These are phyloP conservation scores for Sphaeramia orbicularis DNA, from an alignment of 2,797 vertebrate genomes.

Conservation along the genomic window DNA sequence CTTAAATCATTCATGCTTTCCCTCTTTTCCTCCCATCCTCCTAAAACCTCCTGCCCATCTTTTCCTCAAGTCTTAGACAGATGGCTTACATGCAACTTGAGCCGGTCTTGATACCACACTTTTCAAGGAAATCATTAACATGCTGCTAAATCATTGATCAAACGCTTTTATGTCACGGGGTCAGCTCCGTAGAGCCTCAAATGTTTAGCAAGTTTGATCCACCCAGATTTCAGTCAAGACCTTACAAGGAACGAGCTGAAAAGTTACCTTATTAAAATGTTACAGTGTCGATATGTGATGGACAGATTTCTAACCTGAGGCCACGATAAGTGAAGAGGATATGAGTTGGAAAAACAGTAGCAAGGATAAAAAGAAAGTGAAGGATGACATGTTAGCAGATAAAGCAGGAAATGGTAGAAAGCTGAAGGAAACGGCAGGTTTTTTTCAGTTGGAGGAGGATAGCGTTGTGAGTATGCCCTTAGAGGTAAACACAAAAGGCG, in stretches of 20 bases:
- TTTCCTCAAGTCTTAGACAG: slow-evolving; percentile 41
- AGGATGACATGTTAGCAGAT: neutral
- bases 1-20: slow-evolving; percentile 71
- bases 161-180: slow-evolving; percentile 29
- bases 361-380: neutral
- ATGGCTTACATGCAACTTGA: slow-evolving; percentile 54
- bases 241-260: neutral
- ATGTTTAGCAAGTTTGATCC: neutral
- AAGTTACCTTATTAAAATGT: neutral
- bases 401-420: neutral
- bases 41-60: slow-evolving; percentile 50
- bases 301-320: slow-evolving; percentile 1
- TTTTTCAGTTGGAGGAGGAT: slow-evolving; percentile 7
- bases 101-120: slow-evolving; percentile 27
- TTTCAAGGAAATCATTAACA: slow-evolving; percentile 46
- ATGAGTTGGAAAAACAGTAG: slow-evolving; percentile 6
- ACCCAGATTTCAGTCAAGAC: neutral
- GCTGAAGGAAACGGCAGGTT: slow-evolving; percentile 11
- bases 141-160: slow-evolving; percentile 62
- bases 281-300: neutral
- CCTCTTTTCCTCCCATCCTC: slow-evolving; percentile 34
- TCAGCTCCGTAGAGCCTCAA: slow-evolving; percentile 14
- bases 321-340: slow-evolving; percentile 21
- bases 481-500: slow-evolving; percentile 43
- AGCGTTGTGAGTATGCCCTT: slow-evolving; percentile 25